phyloP scores from a whole-genome alignment of 2,888 invertebrate species.

The Allophyes oxyacanthae region DNA sequence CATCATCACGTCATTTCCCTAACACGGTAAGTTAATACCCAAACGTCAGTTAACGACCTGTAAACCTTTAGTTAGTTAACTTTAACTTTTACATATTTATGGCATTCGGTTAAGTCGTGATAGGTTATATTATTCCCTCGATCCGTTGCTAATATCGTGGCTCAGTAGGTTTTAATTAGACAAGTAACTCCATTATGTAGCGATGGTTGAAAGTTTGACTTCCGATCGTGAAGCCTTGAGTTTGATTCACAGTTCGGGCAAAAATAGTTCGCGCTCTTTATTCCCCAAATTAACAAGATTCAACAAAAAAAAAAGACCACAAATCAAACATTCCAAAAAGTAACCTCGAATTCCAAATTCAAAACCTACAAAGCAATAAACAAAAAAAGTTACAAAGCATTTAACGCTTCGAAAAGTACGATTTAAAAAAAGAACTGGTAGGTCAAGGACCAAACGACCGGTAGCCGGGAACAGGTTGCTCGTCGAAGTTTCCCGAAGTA shows the following conservation, averaged over 20 bases:
- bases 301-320: constrained; percentile 3
- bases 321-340: constrained; percentile 40
- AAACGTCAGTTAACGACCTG: background rate
- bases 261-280: no score
- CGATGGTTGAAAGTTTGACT: no score
- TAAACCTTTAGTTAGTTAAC: background rate
- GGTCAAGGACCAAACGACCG: constrained; percentile 65
- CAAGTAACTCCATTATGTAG: no score
- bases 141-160: no score
- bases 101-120: constrained; percentile 1
- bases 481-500: constrained; percentile 35
- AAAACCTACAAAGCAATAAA: constrained; percentile 43
- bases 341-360: constrained; percentile 33
- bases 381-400: constrained; percentile 43
- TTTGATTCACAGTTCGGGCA: no score
- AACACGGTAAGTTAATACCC: background rate
- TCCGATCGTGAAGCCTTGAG: no score
- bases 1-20: no score
- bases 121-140: constrained; percentile 3
- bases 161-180: no score
- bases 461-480: constrained; percentile 64
- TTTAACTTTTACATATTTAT: background rate
- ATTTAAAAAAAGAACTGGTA: constrained; percentile 52
- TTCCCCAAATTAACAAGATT: no score
- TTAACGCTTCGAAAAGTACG: constrained; percentile 47